Evolutionary conservation across 2,888 invertebrate genomes (phyloP), one percentile per base, ranked within the genome.

Genomic region (Corythucha ciliata): DNA sequence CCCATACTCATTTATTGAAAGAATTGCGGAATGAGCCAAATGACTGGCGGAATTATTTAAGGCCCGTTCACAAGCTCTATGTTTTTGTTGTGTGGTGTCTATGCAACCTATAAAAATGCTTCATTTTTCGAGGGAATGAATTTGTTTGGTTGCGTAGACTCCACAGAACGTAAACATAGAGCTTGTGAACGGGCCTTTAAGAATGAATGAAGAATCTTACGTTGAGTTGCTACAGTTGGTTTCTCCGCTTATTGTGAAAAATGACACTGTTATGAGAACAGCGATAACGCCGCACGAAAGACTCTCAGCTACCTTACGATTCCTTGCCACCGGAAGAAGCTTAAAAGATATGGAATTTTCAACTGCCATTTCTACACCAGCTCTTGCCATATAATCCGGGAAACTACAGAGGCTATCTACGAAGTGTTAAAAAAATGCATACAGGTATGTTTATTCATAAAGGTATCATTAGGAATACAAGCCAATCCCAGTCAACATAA

Each of bases 291-390:
- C 57, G 16, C 57, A 60, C 45, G 60, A 58, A 46, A 53, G 59
- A 46, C 52, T 61, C 27, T 46, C 56, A 42, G 58, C 59, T 25
- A 59, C 59, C 20, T 54, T 61, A 34, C 51, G 60, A 54, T 62
- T 57, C 55, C 53, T 61, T 39, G 60, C 60, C 25, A 61, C 64
- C 22, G 54, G 49, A 32, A 44, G 52, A 32, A 55, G 37, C 48
- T 50, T n/a, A 18, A 55, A 57, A 34, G 49, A 55, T 37, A 27
- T 51, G 57, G 50, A 57, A 34, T 36, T 14, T 6, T 36, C 36
- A 36, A 36, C 36, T 6, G 36, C 36, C 36, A 36, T 36, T 36
- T 36, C 36, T 36, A n/a, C 36, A 10, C 14, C 36, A 36, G 8
- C 36, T 36, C 36, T 36, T 18, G 6, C 36, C 6, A 6, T 8